Percentiles rank a stretch among this genome's conserved stretches.
Evolutionary conservation across 2,888 invertebrate species (phyloP).

Genomic region (Diadegma fenestrale): DNA sequence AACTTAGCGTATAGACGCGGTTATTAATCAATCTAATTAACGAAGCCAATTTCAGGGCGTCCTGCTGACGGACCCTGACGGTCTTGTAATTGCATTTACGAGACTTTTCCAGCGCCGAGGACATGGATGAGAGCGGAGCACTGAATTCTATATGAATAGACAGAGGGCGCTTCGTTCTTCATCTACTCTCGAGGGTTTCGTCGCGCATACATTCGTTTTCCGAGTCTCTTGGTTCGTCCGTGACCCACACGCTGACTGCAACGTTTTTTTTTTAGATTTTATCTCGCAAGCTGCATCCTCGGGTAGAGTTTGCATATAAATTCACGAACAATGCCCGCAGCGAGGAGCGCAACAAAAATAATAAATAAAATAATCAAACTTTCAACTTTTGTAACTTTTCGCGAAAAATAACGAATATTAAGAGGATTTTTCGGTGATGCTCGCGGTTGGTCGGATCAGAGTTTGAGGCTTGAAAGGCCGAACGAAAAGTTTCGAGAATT

Average conservation of each 20-base stretch:
- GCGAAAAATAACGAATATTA: neutral
- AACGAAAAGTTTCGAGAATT: neutral
- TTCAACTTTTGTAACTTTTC: neutral
- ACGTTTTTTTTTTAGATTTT: constrained; percentile 44
- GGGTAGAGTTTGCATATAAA: neutral
- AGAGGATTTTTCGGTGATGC: neutral
- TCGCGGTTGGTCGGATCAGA: neutral
- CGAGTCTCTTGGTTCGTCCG: neutral
- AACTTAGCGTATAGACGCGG: constrained; percentile 44
- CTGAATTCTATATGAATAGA: constrained; percentile 31
- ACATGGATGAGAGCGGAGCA: constrained; percentile 1
- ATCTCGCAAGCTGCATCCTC: neutral
- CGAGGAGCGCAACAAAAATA: neutral
- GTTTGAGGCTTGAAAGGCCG: neutral
- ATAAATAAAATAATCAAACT: neutral
- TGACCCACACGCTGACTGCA: constrained; percentile 7
- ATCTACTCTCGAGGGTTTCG: constrained; percentile 13
- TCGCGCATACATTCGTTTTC: constrained; percentile 27
- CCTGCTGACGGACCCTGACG: constrained; percentile 43
- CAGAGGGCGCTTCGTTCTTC: constrained; percentile 16
- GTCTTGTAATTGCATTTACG: constrained; percentile 58
- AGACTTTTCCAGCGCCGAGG: constrained; percentile 37
- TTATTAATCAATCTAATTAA: constrained; percentile 77
- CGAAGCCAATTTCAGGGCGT: constrained; percentile 69
- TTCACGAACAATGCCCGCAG: neutral